Evolutionary conservation across 2,113 vertebrate species (phyloP), one percentile per base, ranked within the genome.

Genomic region (Phrynosoma blainvillii): DNA sequence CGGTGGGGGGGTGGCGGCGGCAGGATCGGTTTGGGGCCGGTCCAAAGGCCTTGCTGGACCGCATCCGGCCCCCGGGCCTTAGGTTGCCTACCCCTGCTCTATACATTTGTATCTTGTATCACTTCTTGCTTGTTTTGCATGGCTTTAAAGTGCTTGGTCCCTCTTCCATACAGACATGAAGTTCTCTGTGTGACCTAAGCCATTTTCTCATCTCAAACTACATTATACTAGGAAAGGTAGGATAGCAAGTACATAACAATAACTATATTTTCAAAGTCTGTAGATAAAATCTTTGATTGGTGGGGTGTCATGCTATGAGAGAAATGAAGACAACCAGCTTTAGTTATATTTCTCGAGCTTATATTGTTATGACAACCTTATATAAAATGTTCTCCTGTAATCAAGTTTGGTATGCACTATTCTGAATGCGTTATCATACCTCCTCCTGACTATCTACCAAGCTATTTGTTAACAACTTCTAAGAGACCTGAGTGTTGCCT

Each of bases 401-500:
- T 59, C 40, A n/a, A 82, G 13, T 20, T 21, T 82, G n/a, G 62
- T n/a, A 59, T 8, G 13, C 13, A 77, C 13, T 40, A 66, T 77
- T 77, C 21, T 78, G 47, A 47, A 1, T 10, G 54, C 0, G 20
- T 85, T n/a, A 66, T 68, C 73, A 71, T 47, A 47, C 30, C 30
- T 83, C 23, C 36, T 5, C 30, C 36, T 5, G 40, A n/a, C 85
- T 7, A 2, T n/a, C 47, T 75, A 89, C 1, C 84, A 79, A 75
- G 91, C 18, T 70, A 93, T 79, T 79, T 89, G 70, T 89, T 2
- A 90, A 11, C 13, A 90, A 78, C 36, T 66, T 59, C 84, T 84
- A 82, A 85, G 84, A 86, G 54, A 87, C 25, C 87, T 40, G 79
- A 86, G 84, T 2, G 56, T 5, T 71, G 78, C 1, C 82, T 84